phyloP scores from a whole-genome alignment of 2,888 invertebrate species.

The Rambutsinella grinnellia region DNA sequence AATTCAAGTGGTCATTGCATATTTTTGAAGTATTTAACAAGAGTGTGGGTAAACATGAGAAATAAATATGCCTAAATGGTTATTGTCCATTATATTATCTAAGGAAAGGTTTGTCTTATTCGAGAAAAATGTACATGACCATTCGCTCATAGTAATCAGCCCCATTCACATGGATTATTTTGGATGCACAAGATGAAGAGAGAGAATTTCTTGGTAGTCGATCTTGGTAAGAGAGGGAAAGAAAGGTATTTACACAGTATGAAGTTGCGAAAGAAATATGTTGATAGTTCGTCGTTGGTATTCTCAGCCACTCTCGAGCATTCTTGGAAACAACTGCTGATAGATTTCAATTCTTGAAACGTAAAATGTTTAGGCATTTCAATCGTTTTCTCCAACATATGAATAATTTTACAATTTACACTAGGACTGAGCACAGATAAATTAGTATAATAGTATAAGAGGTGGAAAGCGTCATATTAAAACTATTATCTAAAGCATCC shows the following conservation, averaged over 20 bases:
- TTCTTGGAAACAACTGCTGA: neutral
- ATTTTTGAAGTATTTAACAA: conserved; percentile 42
- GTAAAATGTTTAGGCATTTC: no score
- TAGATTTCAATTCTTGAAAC: no score
- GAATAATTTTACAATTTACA: no score
- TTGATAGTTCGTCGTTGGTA: neutral
- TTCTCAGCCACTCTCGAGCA: neutral
- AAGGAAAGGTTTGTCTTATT: neutral
- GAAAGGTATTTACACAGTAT: neutral
- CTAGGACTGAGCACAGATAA: no score
- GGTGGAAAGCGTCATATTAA: no score
- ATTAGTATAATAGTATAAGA: no score
- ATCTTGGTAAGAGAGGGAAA: neutral
- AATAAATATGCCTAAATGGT: conserved; percentile 32
- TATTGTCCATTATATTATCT: conserved; percentile 1
- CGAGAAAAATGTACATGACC: neutral
- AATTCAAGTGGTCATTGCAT: conserved; percentile 35
- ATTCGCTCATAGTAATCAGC: neutral
- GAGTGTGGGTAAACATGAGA: conserved; percentile 36
- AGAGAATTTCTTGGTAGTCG: no score
- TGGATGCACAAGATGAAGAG: neutral
- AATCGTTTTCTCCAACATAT: no score
- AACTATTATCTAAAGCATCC: no score
- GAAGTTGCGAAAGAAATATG: neutral
- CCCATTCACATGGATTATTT: neutral